Base-by-base conservation (phyloP, 2,113 vertebrate species). In the Hippocampus guttulatus region DNA sequence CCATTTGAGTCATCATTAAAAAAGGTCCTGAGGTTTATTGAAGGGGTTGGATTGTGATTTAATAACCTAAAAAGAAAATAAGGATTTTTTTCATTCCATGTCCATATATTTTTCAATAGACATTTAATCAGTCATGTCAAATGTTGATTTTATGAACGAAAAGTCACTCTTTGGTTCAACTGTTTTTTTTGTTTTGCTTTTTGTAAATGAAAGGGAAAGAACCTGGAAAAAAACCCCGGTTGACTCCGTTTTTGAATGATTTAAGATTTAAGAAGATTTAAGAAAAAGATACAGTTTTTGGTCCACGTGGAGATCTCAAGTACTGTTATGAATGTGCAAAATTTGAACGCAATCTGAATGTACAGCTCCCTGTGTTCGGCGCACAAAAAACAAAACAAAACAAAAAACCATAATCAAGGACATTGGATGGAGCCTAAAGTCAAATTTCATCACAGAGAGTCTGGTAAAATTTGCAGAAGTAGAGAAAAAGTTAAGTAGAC, bases 81-180 rank as follows among this genome's bases (percentile, higher is more conserved):
- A 3, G 21, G 25, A 10, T 51, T 64, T 27, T 27, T 41, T 33
- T 20, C 23, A 49, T 47, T 16, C 47, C 23, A 66, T 30, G 27
- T 7, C 40, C 1, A 43, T 1, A 57, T 57, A 25, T 11, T 67
- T 51, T 67, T 25, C 16, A 66, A 25, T 49, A 52, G 49, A 52
- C 49, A 52, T 52, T 6, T 51, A 51, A 54, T 54, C n/a, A 5
- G 51, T n/a, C 51, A 8, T 55, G 38, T 64, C 0, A 55, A 67
- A 57, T 45, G 0, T 68, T 72, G 2, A 38, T 49, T 67, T 2
- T 9, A 30, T 20, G 21, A 7, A 21, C 0, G 21, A 8, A 47
- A 70, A 74, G 70, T 62, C 18, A 12, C 5, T 70, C 55, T 67
- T 67, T 74, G 75, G 66, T 77, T 43, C 30, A 73, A 69, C 45